Evolutionary conservation across 2,113 vertebrate genomes (phyloP).

Genomic region (Ibidorhyncha struthersii): DNA sequence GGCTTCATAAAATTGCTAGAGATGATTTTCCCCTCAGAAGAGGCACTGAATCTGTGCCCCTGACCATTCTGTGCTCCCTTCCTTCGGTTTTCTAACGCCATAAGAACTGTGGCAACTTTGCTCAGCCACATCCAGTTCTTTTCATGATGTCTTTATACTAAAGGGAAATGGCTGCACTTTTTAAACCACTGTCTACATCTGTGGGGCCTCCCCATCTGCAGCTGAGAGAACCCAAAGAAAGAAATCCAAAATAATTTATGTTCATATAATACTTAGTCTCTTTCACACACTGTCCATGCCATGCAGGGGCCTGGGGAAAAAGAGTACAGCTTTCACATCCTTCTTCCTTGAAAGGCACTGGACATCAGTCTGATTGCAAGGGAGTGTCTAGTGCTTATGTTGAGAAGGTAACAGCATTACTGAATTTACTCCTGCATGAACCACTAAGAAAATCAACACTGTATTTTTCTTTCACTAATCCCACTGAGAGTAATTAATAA

Average conservation of each 20-base stretch:
- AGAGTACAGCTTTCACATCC: not conserved
- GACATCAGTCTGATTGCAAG: not conserved
- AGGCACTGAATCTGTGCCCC: not conserved
- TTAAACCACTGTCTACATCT: not conserved
- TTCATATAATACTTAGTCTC: not conserved
- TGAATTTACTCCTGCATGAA: not conserved
- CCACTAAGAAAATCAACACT: not conserved
- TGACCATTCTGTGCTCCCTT: not conserved
- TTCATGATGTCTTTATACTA: not conserved
- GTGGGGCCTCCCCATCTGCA: not conserved
- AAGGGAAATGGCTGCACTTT: not conserved
- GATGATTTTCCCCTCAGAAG: not conserved
- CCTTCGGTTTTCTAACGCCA: not conserved
- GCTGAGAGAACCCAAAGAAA: not conserved
- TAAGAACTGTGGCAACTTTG: not conserved
- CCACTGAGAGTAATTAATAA: slow-evolving; percentile 5
- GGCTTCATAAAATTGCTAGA: not conserved
- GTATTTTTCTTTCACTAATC: not conserved
- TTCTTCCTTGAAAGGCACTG: not conserved
- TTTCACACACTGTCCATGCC: not conserved
- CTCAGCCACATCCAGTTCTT: not conserved
- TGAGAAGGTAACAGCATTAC: not conserved
- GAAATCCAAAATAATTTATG: not conserved
- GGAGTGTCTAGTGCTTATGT: not conserved
- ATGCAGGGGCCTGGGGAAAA: not conserved